A percentile compares a stretch with the other conserved stretches of the same genome.
Conservation (phyloP, 2,888 invertebrate genomes). For the Metopia argyrocephala region DNA sequence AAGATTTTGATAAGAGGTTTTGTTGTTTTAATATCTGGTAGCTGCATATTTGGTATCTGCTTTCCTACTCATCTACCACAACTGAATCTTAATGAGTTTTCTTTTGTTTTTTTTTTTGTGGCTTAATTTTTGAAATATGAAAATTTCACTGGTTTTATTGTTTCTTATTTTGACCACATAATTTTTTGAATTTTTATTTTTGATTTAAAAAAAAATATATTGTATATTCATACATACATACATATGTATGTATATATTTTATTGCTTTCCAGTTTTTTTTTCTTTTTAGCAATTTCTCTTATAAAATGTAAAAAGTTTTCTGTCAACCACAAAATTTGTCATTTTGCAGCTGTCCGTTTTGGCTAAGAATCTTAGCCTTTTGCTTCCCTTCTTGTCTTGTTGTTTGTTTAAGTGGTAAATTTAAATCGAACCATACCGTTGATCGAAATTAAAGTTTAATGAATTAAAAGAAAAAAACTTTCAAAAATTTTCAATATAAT, state of each 20-base stretch:
- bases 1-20: constrained; percentile 54
- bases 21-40: constrained; percentile 24
- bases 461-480: constrained; percentile 38
- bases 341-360: constrained; percentile 48
- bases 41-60: not conserved
- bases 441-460: not conserved
- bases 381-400: not conserved
- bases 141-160: constrained; percentile 16
- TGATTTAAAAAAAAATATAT: no score
- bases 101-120: constrained; percentile 7
- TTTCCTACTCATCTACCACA: constrained; percentile 15
- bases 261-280: constrained; percentile 11
- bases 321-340: constrained; percentile 40
- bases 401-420: not conserved
- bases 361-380: not conserved
- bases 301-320: constrained; percentile 42
- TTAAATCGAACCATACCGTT: constrained; percentile 39
- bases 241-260: no score
- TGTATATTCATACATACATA: no score
- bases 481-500: constrained; percentile 41
- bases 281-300: constrained; percentile 19
- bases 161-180: constrained; percentile 41
- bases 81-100: constrained; percentile 58
- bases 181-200: constrained; percentile 5
- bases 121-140: not conserved